Percentiles rank a stretch among this genome's conserved stretches.
Evolutionary conservation across 1,140 invertebrate genomes (phyloP).

Genomic region (Monochamus saltuarius): DNA sequence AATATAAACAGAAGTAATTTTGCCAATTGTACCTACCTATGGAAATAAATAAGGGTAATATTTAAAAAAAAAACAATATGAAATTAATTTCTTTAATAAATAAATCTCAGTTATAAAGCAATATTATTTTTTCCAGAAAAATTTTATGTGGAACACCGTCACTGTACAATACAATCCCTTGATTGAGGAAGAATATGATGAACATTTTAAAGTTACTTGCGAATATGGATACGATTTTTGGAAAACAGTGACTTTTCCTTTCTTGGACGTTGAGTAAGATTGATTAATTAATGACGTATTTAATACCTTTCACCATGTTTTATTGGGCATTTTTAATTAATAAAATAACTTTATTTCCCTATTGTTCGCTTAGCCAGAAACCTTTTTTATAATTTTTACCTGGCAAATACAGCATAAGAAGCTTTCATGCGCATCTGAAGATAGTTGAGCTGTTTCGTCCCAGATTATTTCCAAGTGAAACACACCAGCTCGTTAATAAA

Average conservation of each 20-base stretch:
- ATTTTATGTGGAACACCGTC: constrained; percentile 95
- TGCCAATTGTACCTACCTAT: too few species aligned
- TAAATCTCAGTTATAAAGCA: constrained; percentile 1
- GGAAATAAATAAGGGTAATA: too few species aligned
- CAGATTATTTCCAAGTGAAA: too few species aligned
- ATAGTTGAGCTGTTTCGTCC: too few species aligned
- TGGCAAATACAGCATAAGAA: too few species aligned
- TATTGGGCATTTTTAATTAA: too few species aligned
- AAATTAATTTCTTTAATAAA: not conserved
- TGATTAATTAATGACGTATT: not conserved
- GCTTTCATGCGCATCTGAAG: too few species aligned
- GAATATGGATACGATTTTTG: constrained; percentile 96
- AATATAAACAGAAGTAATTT: too few species aligned
- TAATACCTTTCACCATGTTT: not conserved
- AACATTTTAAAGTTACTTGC: constrained; percentile 95
- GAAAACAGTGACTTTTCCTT: constrained; percentile 94
- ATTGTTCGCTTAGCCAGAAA: too few species aligned
- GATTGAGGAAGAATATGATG: constrained; percentile 92
- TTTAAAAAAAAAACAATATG: not conserved
- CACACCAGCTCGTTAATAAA: too few species aligned
- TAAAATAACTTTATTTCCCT: too few species aligned
- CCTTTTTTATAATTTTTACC: too few species aligned
- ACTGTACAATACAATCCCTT: constrained; percentile 92
- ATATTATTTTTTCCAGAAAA: constrained; percentile 64
- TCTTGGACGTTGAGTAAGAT: constrained; percentile 91